Base-by-base conservation (phyloP, 2,797 vertebrate species). In the Arnoldichthys spilopterus region DNA sequence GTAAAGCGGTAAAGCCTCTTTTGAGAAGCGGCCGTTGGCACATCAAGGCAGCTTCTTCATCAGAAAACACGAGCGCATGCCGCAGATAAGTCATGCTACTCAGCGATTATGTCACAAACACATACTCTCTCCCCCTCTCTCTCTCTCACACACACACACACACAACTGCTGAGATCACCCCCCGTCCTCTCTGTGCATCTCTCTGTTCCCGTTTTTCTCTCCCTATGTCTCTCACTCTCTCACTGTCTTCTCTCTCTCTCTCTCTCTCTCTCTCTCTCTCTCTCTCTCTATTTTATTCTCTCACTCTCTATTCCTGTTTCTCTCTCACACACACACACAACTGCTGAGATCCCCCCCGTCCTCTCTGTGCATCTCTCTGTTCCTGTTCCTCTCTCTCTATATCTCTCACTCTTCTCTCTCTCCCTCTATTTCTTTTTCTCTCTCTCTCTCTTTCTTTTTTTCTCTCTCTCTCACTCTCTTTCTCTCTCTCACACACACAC, bases 21-120 rank as follows among this genome's bases (percentile, higher is more conserved):
- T 88, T 84, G 82, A 84, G 78, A 82, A 81, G 82, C 82, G 84
- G 82, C 78, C 51, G 77, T 78, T 89, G 87, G 81, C 85, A 84
- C 77, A 83, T 86, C 80, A 67, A 73, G 71, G 74, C 79, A 64
- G 22, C 83, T 80, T 78, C 82, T 85, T 86, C 85, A 86, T 87
- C 85, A 81, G 79, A 80, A 89, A 88, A 63, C 86, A 85, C 74
- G 78, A 82, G 85, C 79, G 12, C 79, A 82, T 80, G 81, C 22
- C 40, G 45, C 56, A 88, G 88, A 91, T 91, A 90, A 90, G 90
- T 89, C 89, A 85, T 28, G 68, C 79, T 86, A 87, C 83, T 85
- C 78, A 51, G 62, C 75, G 85, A 89, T 92, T 88, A 86, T 87
- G 85, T 85, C 83, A 86, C 80, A 87, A 84, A 83, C 80, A 80